Evolutionary conservation across 2,113 vertebrate species (phyloP).

Genomic region (Catharus fuscescens): DNA sequence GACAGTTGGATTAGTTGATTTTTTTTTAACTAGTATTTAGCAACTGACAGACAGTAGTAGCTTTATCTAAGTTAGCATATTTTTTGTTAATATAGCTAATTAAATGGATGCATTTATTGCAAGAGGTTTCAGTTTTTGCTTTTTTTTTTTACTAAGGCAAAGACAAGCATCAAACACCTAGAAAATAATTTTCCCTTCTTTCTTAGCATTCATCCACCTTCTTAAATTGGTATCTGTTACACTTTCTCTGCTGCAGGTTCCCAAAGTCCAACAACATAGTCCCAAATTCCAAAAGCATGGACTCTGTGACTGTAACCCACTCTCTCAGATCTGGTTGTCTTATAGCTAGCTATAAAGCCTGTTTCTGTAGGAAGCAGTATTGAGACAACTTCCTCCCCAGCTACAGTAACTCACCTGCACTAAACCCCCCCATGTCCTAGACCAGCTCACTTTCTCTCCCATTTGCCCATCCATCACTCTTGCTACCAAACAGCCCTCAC

Average conservation of each 20-base stretch:
- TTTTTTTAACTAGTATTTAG: not conserved
- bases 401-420: not conserved
- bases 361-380: not conserved
- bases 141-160: not conserved
- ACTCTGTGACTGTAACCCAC: not conserved
- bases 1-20: not conserved
- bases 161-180: not conserved
- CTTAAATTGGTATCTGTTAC: not conserved
- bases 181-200: not conserved
- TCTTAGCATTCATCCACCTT: not conserved
- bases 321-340: not conserved
- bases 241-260: not conserved
- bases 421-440: accelerated
- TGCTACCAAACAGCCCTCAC: not conserved
- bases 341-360: not conserved
- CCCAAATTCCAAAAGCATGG: not conserved
- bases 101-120: not conserved
- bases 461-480: not conserved
- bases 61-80: not conserved
- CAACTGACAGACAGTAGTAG: not conserved
- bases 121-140: not conserved
- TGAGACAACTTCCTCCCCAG: not conserved
- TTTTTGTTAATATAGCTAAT: not conserved
- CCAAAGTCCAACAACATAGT: not conserved
- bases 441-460: not conserved